phyloP scores from a whole-genome alignment of 2,113 vertebrate genomes.

The Drymodes brunneopygia region DNA sequence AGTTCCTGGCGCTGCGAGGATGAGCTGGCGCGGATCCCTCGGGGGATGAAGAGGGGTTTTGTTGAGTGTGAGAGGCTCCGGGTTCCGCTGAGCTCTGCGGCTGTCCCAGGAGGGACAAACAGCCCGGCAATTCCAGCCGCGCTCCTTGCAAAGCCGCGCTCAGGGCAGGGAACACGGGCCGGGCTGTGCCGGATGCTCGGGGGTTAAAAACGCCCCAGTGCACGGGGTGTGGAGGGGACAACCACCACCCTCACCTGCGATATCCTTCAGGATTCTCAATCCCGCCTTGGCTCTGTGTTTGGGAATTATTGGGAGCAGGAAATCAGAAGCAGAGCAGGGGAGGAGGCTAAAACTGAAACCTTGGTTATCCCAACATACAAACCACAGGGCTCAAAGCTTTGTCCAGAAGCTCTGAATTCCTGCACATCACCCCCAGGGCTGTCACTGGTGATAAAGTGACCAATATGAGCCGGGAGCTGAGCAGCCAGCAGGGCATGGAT shows the following conservation, averaged over 20 bases:
- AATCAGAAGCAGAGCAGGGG: background rate
- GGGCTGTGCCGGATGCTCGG: background rate
- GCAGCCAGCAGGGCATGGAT: background rate
- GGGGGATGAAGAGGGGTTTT: conserved; percentile 41
- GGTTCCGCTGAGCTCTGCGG: background rate
- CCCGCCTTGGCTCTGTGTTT: background rate
- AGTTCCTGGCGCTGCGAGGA: conserved; percentile 28
- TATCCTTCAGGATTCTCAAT: background rate
- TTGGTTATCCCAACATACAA: background rate
- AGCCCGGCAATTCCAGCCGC: background rate
- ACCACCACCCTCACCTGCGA: background rate
- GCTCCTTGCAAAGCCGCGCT: background rate
- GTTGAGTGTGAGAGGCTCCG: conserved; percentile 24
- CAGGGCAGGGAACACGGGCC: background rate
- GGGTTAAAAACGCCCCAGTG: background rate
- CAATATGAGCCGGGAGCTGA: background rate
- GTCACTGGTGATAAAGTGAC: background rate
- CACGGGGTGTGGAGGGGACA: background rate
- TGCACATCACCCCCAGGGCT: background rate
- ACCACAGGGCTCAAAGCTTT: background rate
- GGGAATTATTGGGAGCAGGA: background rate
- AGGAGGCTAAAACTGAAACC: background rate
- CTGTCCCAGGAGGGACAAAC: background rate
- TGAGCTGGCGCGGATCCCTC: conserved; percentile 39
- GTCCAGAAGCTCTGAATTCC: background rate